Evolutionary conservation across 2,888 invertebrate species (phyloP), one percentile per base, ranked within the genome.

Genomic region (Cistogaster globosa): DNA sequence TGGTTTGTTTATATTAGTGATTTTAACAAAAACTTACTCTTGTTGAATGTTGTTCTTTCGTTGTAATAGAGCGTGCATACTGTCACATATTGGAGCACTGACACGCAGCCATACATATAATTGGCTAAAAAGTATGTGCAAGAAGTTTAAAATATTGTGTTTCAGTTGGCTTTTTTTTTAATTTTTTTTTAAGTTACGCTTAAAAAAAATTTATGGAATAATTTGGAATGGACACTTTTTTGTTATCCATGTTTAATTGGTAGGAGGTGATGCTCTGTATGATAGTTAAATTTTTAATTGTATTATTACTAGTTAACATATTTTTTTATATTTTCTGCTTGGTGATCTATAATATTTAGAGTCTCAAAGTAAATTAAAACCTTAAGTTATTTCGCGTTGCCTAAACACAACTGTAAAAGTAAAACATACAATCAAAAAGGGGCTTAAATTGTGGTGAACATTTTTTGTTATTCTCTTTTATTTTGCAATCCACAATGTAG

Each of bases 101-200:
- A 45, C 45, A 45, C 22, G n/a, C 1, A 11, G 14, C n/a, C 48
- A 62, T 62, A 42, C 20, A 42, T 42, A 20, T 51, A 32, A 32
- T 32, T 58, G 26, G 18, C 9, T 51, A 22, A 18, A 18, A 32
- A n/a, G 32, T 65, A 7, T 32, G 11, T 80, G 14, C n/a, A 69
- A 12, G 53, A 68, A 62, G 72, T 74, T 67, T 38, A 68, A 77
- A 78, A 63, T 36, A 74, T 68, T 67, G 57, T 78, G 83, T 74
- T 72, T 78, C 68, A 74, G 78, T 68, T 74, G 77, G 67, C 68
- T 74, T 72, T 78, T 58, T 83, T 74, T 83, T 83, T 48, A 74
- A 74, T 62, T 69, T 75, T 55, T 68, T 22, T 58, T 58, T 76
- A 58, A 71, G 38, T 20, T 48, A 20, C 58, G 16, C 7, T 58